Evolutionary conservation across 2,113 vertebrate genomes (phyloP).

Genomic region (Siphamia tubifer): DNA sequence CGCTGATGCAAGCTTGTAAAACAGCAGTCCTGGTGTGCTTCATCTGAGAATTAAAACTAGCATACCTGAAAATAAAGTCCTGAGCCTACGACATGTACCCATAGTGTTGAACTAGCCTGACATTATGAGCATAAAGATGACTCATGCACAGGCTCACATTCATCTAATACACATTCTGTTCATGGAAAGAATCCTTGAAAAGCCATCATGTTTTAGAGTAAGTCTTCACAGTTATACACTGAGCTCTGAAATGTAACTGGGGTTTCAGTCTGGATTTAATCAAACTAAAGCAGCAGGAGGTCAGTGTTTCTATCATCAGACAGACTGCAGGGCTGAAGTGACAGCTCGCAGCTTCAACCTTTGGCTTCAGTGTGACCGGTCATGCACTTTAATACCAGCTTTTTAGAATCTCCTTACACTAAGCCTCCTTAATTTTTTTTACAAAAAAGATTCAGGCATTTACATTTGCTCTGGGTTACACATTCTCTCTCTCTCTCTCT

Average conservation of each 20-base stretch:
- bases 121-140: not conserved
- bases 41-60: no score
- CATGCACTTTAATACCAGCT: conserved; percentile 50
- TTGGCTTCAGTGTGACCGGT: conserved; percentile 14
- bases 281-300: conserved; percentile 48
- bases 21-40: no score
- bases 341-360: not conserved
- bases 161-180: not conserved
- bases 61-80: no score
- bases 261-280: conserved; percentile 38
- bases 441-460: conserved; percentile 36
- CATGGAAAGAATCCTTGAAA: not conserved
- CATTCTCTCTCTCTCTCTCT: not conserved
- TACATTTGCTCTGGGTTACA: not conserved
- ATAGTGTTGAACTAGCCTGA: not conserved
- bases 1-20: no score
- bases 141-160: not conserved
- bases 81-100: no score
- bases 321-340: not conserved
- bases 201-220: not conserved
- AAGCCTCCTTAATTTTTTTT: conserved; percentile 59
- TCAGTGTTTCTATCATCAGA: not conserved
- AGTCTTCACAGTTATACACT: not conserved
- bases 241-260: conserved; percentile 13
- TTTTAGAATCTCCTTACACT: conserved; percentile 70